Conservation (phyloP, 2,113 vertebrate genomes). For the Astur gentilis region DNA sequence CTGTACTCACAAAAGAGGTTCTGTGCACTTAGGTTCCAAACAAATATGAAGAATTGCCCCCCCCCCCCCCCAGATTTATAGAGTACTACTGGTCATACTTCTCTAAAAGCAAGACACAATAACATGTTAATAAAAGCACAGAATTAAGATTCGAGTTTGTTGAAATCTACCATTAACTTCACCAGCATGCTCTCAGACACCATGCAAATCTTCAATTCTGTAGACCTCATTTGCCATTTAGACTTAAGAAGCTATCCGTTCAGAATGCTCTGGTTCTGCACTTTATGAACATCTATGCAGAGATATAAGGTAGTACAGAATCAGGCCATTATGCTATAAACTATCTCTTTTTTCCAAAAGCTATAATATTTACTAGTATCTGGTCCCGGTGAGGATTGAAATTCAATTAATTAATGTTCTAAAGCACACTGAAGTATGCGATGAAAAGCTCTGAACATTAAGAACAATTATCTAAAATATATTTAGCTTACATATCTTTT, state of each 20-base stretch:
- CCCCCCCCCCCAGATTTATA: background rate
- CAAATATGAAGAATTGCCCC: background rate
- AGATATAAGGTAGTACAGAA: background rate
- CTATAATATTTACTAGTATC: background rate
- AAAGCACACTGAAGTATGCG: background rate
- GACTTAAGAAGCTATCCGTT: background rate
- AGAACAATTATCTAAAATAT: slow-evolving; percentile 32
- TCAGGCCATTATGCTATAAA: background rate
- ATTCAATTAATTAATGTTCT: slow-evolving; percentile 27
- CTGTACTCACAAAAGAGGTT: background rate
- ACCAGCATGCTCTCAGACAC: background rate
- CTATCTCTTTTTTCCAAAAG: background rate
- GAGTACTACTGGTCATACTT: background rate
- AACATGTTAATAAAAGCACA: background rate
- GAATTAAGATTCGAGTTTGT: background rate
- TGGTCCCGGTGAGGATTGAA: background rate
- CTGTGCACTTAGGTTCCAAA: background rate
- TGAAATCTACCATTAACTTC: background rate
- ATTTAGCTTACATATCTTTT: slow-evolving; percentile 16
- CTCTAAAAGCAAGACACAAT: background rate
- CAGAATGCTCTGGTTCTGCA: background rate
- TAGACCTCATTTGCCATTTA: background rate
- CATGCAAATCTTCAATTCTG: background rate
- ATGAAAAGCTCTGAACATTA: slow-evolving; percentile 43
- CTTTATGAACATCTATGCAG: background rate